A percentile compares a stretch with the other conserved stretches of the same genome.
Conservation (phyloP, 2,797 vertebrate species). For the Crenichthys baileyi region DNA sequence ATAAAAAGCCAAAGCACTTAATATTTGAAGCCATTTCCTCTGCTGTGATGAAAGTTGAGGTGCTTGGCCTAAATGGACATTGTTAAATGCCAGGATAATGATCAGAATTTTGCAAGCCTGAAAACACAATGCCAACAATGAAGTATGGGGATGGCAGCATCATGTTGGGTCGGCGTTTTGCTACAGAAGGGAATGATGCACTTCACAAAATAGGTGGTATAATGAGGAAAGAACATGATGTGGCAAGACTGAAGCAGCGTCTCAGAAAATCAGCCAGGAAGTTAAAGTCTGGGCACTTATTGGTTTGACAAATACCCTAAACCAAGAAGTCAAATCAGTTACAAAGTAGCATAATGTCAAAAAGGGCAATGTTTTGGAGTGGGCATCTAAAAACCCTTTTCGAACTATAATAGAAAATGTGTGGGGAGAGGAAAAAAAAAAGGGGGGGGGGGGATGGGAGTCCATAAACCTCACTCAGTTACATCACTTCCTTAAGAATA, state of each 20-base stretch:
- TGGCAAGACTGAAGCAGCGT: neutral
- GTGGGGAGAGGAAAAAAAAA: too few relatives aligned
- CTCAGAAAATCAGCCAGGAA: neutral
- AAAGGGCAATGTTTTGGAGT: neutral
- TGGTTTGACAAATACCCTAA: neutral
- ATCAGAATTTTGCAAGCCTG: neutral
- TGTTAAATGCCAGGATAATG: neutral
- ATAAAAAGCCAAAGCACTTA: neutral
- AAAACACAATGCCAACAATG: neutral
- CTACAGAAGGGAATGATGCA: neutral
- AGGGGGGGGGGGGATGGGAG: too few relatives aligned
- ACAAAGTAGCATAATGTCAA: neutral
- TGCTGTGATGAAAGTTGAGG: neutral
- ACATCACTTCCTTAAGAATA: too few relatives aligned
- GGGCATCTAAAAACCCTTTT: neutral
- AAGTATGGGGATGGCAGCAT: neutral
- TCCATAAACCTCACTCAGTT: too few relatives aligned
- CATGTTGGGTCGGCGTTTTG: neutral
- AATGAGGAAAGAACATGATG: neutral
- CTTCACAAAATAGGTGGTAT: too few relatives aligned
- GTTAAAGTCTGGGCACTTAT: neutral
- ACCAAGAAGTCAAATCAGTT: neutral
- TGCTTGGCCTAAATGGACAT: neutral
- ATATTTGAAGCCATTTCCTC: neutral
- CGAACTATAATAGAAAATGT: too few relatives aligned